These are phyloP conservation scores for Melanotaenia duboulayi DNA, from an alignment of 2,113 vertebrate genomes.

Conservation along the genomic window DNA sequence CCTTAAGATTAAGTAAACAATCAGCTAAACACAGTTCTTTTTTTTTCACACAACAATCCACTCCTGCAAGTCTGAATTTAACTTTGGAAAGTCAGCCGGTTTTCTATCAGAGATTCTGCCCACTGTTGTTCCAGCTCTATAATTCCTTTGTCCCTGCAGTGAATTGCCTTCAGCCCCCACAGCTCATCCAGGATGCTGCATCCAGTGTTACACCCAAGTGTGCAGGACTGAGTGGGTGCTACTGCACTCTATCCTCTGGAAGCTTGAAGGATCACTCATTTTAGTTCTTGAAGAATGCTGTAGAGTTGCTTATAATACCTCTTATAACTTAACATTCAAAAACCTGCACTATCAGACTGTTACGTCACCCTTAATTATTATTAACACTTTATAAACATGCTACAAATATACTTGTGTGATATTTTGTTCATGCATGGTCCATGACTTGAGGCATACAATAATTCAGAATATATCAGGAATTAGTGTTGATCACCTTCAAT, in stretches of 20 bases:
- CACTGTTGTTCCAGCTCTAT: conserved; percentile 20
- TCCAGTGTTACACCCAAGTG: conserved; percentile 7
- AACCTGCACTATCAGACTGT: neutral
- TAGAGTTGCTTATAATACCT: neutral
- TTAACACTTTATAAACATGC: too few species aligned
- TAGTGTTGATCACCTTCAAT: too few species aligned
- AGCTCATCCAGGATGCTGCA: conserved; percentile 41
- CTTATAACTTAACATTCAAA: neutral
- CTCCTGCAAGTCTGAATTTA: conserved; percentile 3
- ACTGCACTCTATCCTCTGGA: neutral
- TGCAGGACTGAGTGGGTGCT: conserved; percentile 13
- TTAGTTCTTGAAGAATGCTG: conserved; percentile 4
- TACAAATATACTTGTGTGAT: too few species aligned
- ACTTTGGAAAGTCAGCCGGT: conserved; percentile 14
- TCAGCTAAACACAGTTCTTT: conserved; percentile 9
- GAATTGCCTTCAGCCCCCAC: conserved; percentile 27
- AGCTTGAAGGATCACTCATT: conserved; percentile 10
- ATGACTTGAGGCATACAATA: too few species aligned
- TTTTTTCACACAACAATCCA: neutral
- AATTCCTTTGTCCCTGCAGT: conserved; percentile 12
- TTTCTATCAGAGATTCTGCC: conserved; percentile 13
- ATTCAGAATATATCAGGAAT: too few species aligned
- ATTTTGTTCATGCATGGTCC: too few species aligned
- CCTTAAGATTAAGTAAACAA: conserved; percentile 11
- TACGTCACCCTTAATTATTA: too few species aligned